Conservation (phyloP, 37 sponge, comb jelly and placozoan species). For the Aplysina aerophoba region DNA sequence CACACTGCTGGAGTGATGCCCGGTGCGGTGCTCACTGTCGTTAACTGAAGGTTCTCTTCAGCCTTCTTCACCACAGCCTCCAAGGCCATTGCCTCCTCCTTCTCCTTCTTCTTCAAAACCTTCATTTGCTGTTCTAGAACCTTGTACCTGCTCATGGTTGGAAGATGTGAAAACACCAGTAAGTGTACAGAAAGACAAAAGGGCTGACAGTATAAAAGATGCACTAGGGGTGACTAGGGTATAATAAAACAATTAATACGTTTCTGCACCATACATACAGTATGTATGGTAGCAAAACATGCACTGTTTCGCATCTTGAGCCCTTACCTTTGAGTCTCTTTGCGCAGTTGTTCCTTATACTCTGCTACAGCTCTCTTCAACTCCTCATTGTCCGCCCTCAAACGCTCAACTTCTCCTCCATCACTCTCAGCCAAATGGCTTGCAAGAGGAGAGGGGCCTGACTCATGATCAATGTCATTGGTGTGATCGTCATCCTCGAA, state of each 20-base stretch:
- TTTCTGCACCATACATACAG: neutral
- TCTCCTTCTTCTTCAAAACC: slow-evolving; percentile 77
- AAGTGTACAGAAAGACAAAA: neutral
- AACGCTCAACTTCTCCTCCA: slow-evolving; percentile 13
- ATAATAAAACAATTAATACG: too few relatives aligned
- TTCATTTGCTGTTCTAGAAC: slow-evolving; percentile 51
- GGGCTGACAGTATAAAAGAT: too few relatives aligned
- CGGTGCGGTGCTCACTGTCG: slow-evolving; percentile 58
- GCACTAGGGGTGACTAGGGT: too few relatives aligned
- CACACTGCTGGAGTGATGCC: neutral
- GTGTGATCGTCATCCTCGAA: neutral
- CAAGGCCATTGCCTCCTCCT: slow-evolving; percentile 74
- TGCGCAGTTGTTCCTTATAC: slow-evolving; percentile 19
- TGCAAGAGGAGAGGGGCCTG: too few relatives aligned
- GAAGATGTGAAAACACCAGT: neutral
- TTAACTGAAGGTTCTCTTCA: slow-evolving; percentile 63
- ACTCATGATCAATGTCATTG: neutral
- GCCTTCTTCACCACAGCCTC: slow-evolving; percentile 82
- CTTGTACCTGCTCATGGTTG: slow-evolving; percentile 37
- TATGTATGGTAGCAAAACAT: too few relatives aligned
- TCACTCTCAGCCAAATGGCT: too few relatives aligned
- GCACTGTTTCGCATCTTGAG: too few relatives aligned
- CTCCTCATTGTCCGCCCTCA: slow-evolving; percentile 63
- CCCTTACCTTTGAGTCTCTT: slow-evolving; percentile 61
- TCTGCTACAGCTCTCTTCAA: slow-evolving; percentile 37